Percentiles rank a stretch among this genome's conserved stretches.
phyloP scores from a whole-genome alignment of 1,140 invertebrate species.

The Micrasema minimum region DNA sequence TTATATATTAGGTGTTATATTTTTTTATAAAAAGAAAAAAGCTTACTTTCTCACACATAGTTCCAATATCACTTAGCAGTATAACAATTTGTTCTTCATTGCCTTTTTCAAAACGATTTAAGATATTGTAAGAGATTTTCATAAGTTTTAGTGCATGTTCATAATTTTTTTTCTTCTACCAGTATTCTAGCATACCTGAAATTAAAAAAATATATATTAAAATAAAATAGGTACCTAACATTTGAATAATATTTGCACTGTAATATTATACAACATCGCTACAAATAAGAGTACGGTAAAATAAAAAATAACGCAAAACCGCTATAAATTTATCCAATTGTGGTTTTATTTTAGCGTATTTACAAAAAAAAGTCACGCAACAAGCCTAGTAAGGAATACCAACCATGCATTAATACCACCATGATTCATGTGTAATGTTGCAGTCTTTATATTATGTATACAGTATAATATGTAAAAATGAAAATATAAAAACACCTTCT shows the following conservation, averaged over 20 bases:
- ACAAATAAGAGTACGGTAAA: too few relatives aligned
- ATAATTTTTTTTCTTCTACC: constrained; percentile 71
- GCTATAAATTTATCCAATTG: too few relatives aligned
- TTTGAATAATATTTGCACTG: neutral
- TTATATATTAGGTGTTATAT: too few relatives aligned
- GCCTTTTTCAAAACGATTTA: constrained; percentile 73
- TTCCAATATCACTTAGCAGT: constrained; percentile 88
- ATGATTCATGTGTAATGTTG: too few relatives aligned
- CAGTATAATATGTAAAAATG: too few relatives aligned
- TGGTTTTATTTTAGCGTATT: too few relatives aligned
- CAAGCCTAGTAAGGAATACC: too few relatives aligned
- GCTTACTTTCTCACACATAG: constrained; percentile 68
- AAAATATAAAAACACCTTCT: too few relatives aligned
- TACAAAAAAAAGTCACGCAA: too few relatives aligned
- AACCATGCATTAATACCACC: too few relatives aligned
- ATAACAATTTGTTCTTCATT: constrained; percentile 79
- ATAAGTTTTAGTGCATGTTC: constrained; percentile 75
- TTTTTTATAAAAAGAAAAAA: neutral
- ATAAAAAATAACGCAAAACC: too few relatives aligned
- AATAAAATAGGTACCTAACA: neutral
- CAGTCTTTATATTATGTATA: too few relatives aligned
- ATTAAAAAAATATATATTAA: constrained; percentile 12
- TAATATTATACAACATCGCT: neutral
- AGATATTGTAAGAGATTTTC: constrained; percentile 76
- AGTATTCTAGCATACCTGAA: constrained; percentile 79